Percentiles rank a stretch among this genome's conserved stretches.
Conservation (phyloP, 1,140 invertebrate genomes). For the Papilio polyxenes region DNA sequence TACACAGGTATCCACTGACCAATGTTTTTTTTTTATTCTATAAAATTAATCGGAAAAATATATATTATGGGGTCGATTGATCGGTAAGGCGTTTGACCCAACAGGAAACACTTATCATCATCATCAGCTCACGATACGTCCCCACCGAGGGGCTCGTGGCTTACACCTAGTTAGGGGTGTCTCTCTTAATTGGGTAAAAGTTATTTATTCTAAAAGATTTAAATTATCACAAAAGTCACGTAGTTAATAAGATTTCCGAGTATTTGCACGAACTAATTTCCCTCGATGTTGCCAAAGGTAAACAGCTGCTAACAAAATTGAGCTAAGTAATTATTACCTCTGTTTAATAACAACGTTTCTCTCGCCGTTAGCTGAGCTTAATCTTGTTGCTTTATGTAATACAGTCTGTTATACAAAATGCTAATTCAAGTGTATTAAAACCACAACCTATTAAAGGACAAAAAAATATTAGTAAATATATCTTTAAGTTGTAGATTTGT, state of each 20-base stretch:
- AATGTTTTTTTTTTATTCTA: too few relatives aligned
- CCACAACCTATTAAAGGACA: neutral
- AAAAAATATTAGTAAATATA: neutral
- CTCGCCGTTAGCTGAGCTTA: constrained; percentile 26
- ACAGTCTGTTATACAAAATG: constrained; percentile 1
- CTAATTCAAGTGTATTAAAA: neutral
- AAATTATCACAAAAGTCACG: constrained; percentile 82
- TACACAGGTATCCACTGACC: too few relatives aligned
- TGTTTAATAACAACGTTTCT: constrained; percentile 36
- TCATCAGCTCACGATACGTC: too few relatives aligned
- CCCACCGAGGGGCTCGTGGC: too few relatives aligned
- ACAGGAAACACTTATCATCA: too few relatives aligned
- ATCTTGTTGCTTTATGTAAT: constrained; percentile 32
- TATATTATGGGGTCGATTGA: too few relatives aligned
- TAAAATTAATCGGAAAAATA: too few relatives aligned
- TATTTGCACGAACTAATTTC: constrained; percentile 84
- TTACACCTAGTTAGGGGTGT: too few relatives aligned
- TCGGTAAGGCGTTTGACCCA: too few relatives aligned
- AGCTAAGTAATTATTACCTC: constrained; percentile 37
- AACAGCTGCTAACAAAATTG: constrained; percentile 40
- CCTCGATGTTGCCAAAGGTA: constrained; percentile 83
- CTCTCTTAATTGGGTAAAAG: constrained; percentile 81
- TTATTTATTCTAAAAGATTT: constrained; percentile 85
- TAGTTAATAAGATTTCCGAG: constrained; percentile 81
- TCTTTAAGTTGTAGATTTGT: neutral